Evolutionary conservation across 2,113 vertebrate species (phyloP).

Genomic region (Brachirus orientalis): DNA sequence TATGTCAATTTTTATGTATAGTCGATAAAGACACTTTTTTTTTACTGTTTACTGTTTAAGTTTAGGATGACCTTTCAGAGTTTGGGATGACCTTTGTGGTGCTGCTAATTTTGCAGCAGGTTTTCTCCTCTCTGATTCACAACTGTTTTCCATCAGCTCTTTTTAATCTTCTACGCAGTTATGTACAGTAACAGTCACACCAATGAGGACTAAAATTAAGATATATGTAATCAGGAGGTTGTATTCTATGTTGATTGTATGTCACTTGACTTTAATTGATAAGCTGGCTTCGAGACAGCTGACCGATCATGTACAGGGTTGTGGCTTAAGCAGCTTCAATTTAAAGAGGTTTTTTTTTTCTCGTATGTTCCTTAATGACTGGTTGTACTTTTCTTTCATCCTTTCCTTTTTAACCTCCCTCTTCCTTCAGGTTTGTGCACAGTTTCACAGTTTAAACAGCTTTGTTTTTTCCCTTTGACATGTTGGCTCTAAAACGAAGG

Average conservation of each 20-base stretch:
- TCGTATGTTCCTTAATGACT: not conserved
- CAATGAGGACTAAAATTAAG: too few relatives aligned
- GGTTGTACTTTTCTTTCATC: not conserved
- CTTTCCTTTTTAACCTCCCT: not conserved
- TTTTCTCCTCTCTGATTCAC: not conserved
- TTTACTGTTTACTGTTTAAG: too few relatives aligned
- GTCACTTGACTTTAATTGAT: not conserved
- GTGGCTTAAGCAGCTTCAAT: not conserved
- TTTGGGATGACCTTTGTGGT: not conserved
- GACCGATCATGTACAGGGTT: not conserved
- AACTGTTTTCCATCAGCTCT: too few relatives aligned
- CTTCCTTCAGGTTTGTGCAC: constrained; percentile 5
- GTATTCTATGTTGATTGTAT: too few relatives aligned
- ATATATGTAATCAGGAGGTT: too few relatives aligned
- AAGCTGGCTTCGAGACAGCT: not conserved
- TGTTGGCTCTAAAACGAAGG: constrained; percentile 57
- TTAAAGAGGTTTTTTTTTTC: not conserved
- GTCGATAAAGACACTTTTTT: too few relatives aligned
- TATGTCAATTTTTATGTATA: too few relatives aligned
- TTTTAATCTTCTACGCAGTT: too few relatives aligned
- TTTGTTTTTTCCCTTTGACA: constrained; percentile 65
- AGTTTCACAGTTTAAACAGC: constrained; percentile 60
- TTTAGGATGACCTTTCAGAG: not conserved
- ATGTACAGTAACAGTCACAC: too few relatives aligned
- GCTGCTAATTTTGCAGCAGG: not conserved